Evolutionary conservation across 2,888 invertebrate genomes (phyloP), one percentile per base, ranked within the genome.

Genomic region (Phyto melanocephala): DNA sequence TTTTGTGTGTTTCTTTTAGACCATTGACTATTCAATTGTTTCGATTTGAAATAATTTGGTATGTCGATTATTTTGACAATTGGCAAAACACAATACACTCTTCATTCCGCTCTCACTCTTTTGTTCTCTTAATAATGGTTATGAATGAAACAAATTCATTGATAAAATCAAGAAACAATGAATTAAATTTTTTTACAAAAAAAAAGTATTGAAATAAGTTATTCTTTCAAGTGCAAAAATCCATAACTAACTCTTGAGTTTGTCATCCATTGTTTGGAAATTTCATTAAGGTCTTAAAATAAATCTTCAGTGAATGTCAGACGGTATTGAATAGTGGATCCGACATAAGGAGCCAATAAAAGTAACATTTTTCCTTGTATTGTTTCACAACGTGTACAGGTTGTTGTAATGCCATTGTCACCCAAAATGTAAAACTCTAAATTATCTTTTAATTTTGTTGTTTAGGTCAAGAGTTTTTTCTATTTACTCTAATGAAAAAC

Each of bases 201-300:
- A 15, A 6, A 50, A 60, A 42, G 20, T 54, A 80, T 45, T 40
- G 58, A 28, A 58, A n/a, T 40, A 35, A 62, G 42, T 60, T 50
- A 28, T 72, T 56, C 45, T 56, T 63, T 77, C 50, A 77, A 72
- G 81, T 78, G 72, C 56, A 52, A 74, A 70, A 75, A 54, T 45
- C 63, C 65, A n/a, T 63, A 70, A 75, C 70, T 65, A 70, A 78
- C n/a, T 81, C 20, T 3, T 28, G 24, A 47, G 6, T 40, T n/a
- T 35, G 4, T 28, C 1, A 52, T 17, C 17, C 10, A 80, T 81
- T 81, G 78, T 81, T 72, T 13, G 1, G 13, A 22, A 70, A 70
- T 78, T 74, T 81, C 81, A 75, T 81, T 78, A 58, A 75, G 74
- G 74, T 78, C 68, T 70, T 81, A 52, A 81, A 81, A 81, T 81